A percentile compares a stretch with the other conserved stretches of the same genome.
Evolutionary conservation across 1,140 invertebrate genomes (phyloP).

Genomic region (Apolygus lucorum): DNA sequence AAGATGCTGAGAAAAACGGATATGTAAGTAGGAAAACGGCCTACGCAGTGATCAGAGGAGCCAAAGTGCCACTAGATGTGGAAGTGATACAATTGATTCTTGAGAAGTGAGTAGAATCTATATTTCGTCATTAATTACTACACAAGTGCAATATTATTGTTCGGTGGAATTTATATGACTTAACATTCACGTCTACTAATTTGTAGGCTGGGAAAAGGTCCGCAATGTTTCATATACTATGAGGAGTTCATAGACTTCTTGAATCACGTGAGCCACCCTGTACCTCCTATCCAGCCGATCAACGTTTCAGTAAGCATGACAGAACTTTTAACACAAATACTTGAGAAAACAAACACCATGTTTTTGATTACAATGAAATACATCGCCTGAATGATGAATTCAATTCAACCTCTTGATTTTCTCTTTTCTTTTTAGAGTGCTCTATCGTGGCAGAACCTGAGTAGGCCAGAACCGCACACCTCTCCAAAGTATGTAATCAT

Average conservation of each 20-base stretch:
- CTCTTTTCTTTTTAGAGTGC: not conserved
- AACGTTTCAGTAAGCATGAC: constrained; percentile 29
- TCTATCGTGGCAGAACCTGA: not conserved
- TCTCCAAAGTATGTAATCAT: not conserved
- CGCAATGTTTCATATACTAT: constrained; percentile 23
- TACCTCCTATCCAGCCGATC: constrained; percentile 23
- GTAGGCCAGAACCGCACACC: not conserved
- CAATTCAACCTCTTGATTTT: not conserved
- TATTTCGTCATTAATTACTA: no score
- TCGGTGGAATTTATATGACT: no score
- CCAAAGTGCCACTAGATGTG: constrained; percentile 52
- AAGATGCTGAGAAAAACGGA: constrained; percentile 49
- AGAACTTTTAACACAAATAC: no score
- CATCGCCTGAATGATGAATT: no score
- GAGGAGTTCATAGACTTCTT: constrained; percentile 29
- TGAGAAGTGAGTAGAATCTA: constrained; percentile 47
- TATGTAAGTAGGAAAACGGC: constrained; percentile 46
- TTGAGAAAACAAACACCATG: no score
- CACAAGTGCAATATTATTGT: no score
- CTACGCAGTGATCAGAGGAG: constrained; percentile 52
- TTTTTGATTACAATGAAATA: no score
- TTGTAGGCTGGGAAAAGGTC: constrained; percentile 11
- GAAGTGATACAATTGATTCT: constrained; percentile 59
- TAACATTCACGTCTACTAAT: no score
- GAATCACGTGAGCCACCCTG: constrained; percentile 30